Evolutionary conservation across 1,140 invertebrate genomes (phyloP), one percentile per base, ranked within the genome.

Genomic region (Leptonema lineaticorne): DNA sequence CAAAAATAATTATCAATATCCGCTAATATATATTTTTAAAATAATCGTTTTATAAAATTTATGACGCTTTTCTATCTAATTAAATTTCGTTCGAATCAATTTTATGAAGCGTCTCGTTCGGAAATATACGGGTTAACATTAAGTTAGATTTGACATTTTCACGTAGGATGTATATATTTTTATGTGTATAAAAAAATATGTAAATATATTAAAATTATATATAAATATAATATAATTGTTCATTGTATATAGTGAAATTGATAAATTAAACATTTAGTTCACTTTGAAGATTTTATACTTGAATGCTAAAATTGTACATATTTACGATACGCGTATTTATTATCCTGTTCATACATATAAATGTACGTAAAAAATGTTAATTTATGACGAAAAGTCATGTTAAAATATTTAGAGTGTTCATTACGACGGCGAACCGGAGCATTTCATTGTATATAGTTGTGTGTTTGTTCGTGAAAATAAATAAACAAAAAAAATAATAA

Each of bases 381-480:
- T 45, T 16, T 22, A 50, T 22, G 22, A 18, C 22, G 24, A 53
- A 53, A 24, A 53, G 50, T 53, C 20, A 20, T 53, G 50, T 53
- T 53, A 53, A 53, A 53, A 53, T 53, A 53, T 53, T 53, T 24
- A 53, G 22, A 26, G 50, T 53, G 50, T 24, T 7, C 50, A 24
- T 53, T 53, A 53, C 50, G 50, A 24, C 14, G 20, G 50, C 50
- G 50, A 53, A 53, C 20, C 50, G 24, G 50, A 53, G 50, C 50
- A 53, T 53, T 53, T 53, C 24, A 41, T 26, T 53, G 50, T 26
- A 53, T 24, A 53, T 53, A 53, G 50, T 53, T 20, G 22, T 53
- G 27, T 53, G 50, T 53, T 53, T 53, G 50, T 53, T 26, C 50
- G 37, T 22, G 2, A 53, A 53, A 53, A 53, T 53, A 53, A 53